phyloP scores from a whole-genome alignment of 2,113 vertebrate species.

The Sturnus vulgaris region DNA sequence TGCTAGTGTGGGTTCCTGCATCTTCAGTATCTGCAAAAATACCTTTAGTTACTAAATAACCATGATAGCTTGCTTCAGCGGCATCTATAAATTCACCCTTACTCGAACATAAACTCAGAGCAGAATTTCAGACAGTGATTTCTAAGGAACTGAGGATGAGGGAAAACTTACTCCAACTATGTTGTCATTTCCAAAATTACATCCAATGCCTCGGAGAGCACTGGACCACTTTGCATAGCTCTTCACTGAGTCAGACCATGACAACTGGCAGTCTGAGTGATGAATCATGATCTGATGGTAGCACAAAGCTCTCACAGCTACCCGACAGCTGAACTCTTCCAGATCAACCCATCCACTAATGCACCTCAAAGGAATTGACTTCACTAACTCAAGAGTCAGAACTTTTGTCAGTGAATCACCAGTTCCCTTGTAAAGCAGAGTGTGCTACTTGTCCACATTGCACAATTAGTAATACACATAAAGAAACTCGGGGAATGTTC shows the following conservation, averaged over 20 bases:
- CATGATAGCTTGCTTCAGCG: fast-evolving
- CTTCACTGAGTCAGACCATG: neutral
- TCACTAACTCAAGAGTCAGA: neutral
- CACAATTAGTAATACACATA: neutral
- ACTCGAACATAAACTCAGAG: neutral
- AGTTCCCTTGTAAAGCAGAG: neutral
- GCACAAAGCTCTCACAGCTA: neutral
- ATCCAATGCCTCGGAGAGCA: neutral
- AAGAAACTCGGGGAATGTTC: neutral
- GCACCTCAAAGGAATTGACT: neutral
- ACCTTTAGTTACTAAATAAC: neutral
- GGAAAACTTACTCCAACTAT: neutral
- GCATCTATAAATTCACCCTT: neutral
- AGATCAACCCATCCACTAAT: neutral
- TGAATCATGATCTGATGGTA: neutral
- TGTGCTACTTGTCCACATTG: neutral
- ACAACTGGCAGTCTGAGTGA: neutral
- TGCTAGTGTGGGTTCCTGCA: fast-evolving
- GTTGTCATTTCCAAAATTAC: neutral
- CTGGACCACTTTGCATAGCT: neutral
- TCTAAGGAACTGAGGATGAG: neutral
- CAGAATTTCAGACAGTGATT: neutral
- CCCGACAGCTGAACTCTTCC: neutral
- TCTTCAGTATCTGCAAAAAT: neutral
- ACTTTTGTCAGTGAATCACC: neutral